These are phyloP conservation scores for Zaprionus davidi DNA, from an alignment of 1,140 invertebrate species.

Conservation along the genomic window DNA sequence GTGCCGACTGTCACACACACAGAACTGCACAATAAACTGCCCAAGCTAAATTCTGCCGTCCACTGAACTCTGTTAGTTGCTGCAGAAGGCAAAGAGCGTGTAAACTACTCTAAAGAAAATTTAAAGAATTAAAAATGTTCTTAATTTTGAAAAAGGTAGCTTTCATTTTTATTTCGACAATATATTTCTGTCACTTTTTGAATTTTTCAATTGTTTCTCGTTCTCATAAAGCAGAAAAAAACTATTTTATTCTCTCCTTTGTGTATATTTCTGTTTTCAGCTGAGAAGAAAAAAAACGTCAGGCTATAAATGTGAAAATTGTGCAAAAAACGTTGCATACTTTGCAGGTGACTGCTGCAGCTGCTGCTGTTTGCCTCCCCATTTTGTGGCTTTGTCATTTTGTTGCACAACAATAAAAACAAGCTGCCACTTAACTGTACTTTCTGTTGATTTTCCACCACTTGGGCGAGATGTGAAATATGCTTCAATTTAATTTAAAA, in stretches of 20 bases:
- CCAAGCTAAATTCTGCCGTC: neutral
- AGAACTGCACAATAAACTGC: neutral
- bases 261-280: neutral
- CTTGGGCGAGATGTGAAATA: neutral
- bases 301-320: conserved; percentile 5
- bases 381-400: conserved; percentile 11
- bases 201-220: neutral
- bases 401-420: neutral
- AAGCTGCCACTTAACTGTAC: neutral
- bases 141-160: neutral
- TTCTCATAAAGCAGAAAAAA: neutral
- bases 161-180: neutral
- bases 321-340: conserved; percentile 15
- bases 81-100: neutral
- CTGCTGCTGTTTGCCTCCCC: neutral
- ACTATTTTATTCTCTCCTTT: neutral
- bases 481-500: neutral
- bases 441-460: neutral
- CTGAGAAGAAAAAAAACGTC: neutral
- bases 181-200: neutral
- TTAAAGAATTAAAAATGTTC: neutral
- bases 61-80: conserved; percentile 5
- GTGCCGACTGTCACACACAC: conserved; percentile 17
- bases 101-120: neutral
- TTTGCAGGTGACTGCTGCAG: neutral